These are phyloP conservation scores for Silurus glanis DNA, from an alignment of 2,113 vertebrate genomes.

Conservation along the genomic window DNA sequence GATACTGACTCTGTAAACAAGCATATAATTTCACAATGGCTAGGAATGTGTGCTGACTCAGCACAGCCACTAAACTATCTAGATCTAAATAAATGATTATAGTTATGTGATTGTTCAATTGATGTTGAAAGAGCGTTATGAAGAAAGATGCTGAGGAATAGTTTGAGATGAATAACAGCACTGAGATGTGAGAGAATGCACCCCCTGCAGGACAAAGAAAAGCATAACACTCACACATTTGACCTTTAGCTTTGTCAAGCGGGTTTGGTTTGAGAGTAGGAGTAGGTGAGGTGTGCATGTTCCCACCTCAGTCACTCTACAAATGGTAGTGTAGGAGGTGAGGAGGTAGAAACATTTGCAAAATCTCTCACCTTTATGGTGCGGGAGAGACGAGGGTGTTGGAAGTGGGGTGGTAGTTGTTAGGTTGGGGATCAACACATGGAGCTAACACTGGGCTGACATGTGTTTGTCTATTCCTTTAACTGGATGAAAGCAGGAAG, in stretches of 20 bases:
- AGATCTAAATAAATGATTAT: conserved; percentile 12
- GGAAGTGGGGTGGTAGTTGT: background rate
- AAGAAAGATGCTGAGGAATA: background rate
- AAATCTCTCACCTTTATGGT: conserved; percentile 28
- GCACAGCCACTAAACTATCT: background rate
- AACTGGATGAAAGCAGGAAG: conserved; percentile 50
- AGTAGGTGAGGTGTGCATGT: conserved; percentile 40
- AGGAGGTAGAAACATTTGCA: conserved; percentile 36
- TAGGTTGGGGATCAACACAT: conserved; percentile 33
- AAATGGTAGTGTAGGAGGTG: conserved; percentile 43
- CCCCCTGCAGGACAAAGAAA: conserved; percentile 34
- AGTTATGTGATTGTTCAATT: background rate
- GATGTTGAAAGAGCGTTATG: background rate
- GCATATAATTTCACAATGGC: conserved; percentile 17
- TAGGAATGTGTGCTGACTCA: conserved; percentile 22
- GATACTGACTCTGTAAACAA: conserved; percentile 35
- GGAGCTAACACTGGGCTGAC: conserved; percentile 41
- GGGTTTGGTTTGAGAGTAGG: conserved; percentile 33
- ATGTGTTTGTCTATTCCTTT: conserved; percentile 55
- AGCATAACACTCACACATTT: conserved; percentile 26
- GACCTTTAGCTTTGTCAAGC: conserved; percentile 38
- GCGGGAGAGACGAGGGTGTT: conserved; percentile 3
- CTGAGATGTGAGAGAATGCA: background rate
- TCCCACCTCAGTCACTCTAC: conserved; percentile 22
- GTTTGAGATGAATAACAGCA: background rate